These are phyloP conservation scores for Amazona vittata DNA, from an alignment of 2,113 vertebrate species.

Conservation along the genomic window DNA sequence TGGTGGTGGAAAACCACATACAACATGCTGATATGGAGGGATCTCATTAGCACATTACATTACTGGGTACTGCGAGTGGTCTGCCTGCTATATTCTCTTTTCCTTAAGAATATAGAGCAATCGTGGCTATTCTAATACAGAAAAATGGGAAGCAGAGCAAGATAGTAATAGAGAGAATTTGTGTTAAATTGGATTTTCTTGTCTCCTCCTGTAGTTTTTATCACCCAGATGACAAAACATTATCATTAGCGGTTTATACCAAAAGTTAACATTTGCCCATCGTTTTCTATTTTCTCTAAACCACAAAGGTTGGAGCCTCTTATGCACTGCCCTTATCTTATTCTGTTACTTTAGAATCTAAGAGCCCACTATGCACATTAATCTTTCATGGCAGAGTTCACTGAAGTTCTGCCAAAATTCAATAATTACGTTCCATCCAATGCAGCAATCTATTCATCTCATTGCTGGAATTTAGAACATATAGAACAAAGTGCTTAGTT, in stretches of 20 bases:
- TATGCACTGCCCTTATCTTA: slow-evolving; percentile 54
- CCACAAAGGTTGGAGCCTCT: slow-evolving; percentile 44
- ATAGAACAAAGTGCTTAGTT: slow-evolving; percentile 58
- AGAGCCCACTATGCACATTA: slow-evolving; percentile 47
- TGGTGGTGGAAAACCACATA: not conserved
- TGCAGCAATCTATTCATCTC: slow-evolving; percentile 67
- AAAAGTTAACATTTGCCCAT: slow-evolving; percentile 39
- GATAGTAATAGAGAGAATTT: not conserved
- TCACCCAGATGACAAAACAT: slow-evolving; percentile 57
- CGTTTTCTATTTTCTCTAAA: slow-evolving; percentile 43
- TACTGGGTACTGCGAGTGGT: not conserved
- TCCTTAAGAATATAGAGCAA: not conserved
- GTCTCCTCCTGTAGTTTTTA: slow-evolving; percentile 29
- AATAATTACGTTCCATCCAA: slow-evolving; percentile 64
- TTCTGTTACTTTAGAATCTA: slow-evolving; percentile 59
- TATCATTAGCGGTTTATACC: slow-evolving; percentile 34
- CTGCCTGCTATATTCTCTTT: not conserved
- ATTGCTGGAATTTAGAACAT: slow-evolving; percentile 56
- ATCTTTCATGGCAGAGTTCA: slow-evolving; percentile 70
- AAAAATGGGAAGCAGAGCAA: slow-evolving; percentile 6
- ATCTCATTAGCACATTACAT: not conserved
- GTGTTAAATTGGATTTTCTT: slow-evolving; percentile 30
- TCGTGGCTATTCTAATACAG: not conserved
- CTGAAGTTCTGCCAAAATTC: slow-evolving; percentile 74
- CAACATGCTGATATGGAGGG: not conserved